These are phyloP conservation scores for Chaetodon auriga DNA, from an alignment of 2,113 vertebrate species.

Conservation along the genomic window DNA sequence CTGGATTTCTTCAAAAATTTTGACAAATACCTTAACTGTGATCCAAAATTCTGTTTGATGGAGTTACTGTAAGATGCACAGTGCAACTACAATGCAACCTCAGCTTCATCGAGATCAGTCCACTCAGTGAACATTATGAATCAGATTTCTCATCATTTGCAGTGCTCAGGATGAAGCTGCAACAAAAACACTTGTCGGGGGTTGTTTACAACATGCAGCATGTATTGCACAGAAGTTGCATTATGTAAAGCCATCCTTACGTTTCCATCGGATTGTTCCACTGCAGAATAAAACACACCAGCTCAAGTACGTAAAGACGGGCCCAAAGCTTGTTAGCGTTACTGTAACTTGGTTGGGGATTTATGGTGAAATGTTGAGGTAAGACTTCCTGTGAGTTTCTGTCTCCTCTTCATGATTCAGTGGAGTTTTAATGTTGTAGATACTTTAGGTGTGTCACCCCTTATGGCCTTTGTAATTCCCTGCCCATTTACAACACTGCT, in stretches of 20 bases:
- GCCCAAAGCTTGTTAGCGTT: conserved; percentile 35
- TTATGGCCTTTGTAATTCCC: not conserved
- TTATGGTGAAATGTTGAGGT: conserved; percentile 23
- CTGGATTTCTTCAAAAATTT: not conserved
- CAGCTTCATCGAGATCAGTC: not conserved
- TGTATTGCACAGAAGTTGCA: conserved; percentile 40
- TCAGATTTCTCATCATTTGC: not conserved
- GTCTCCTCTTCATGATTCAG: not conserved
- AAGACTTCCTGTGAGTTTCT: conserved; percentile 1
- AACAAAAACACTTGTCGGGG: not conserved
- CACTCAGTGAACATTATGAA: not conserved
- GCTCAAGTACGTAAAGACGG: not conserved
- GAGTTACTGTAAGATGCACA: not conserved
- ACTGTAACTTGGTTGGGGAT: conserved; percentile 6
- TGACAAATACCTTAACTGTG: not conserved
- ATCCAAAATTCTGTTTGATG: not conserved
- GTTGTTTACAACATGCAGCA: conserved; percentile 7
- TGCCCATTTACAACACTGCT: not conserved
- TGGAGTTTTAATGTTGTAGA: not conserved
- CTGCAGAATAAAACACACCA: conserved; percentile 26
- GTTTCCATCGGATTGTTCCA: conserved; percentile 42
- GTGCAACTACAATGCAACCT: not conserved
- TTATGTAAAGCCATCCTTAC: conserved; percentile 21
- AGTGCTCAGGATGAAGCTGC: not conserved
- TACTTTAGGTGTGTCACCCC: not conserved